Base-by-base conservation (phyloP, 2,113 vertebrate genomes). In the Zosterops japonicus region DNA sequence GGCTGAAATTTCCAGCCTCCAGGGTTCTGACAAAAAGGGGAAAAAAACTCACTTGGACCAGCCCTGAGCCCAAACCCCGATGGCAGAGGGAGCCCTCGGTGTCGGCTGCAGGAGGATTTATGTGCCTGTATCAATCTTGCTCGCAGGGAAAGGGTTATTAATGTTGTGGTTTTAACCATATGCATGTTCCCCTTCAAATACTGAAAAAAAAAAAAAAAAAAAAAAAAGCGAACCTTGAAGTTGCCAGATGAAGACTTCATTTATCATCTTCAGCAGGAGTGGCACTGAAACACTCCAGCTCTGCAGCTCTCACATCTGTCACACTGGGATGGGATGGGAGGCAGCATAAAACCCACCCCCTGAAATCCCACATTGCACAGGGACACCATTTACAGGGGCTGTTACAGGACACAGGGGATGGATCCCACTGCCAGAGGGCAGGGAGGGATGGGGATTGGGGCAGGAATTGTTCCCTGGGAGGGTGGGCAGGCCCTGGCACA, bases 161-260 rank as follows among this genome's bases (percentile, higher is more conserved):
- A 94, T 91, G 84, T 15, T 60, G 69, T 41, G 33, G 27, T 78
- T 94, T 94, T 78, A 95, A 63, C 86, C 77, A 67, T 44, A 35
- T 68, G 93, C 77, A 59, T 67, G 84, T 72, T 77, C 75, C 81
- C n/a, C 65, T 74, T 74, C 49, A 81, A 87, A 82, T 77, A 36
- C 8, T 36, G n/a, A 87, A 67, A 70, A 89, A 87, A 75, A 39
- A 39, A 39, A 11, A 39, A 39, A 39, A 39, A 87, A 67, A 70
- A 87, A 87, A 71, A 52, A 52, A 39, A 15, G 39, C 14, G 33
- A 96, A 49, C 93, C 93, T 95, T 90, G 86, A 85, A 96, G 92
- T 83, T 63, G 46, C 97, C 95, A 85, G 94, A 78, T 97, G 97
- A 97, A 95, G 97, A 94, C 92, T 97, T 88, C 96, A 98, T 98